Evolutionary conservation across 2,113 vertebrate genomes (phyloP), one percentile per base, ranked within the genome.

Genomic region (Spilogale gracilis): DNA sequence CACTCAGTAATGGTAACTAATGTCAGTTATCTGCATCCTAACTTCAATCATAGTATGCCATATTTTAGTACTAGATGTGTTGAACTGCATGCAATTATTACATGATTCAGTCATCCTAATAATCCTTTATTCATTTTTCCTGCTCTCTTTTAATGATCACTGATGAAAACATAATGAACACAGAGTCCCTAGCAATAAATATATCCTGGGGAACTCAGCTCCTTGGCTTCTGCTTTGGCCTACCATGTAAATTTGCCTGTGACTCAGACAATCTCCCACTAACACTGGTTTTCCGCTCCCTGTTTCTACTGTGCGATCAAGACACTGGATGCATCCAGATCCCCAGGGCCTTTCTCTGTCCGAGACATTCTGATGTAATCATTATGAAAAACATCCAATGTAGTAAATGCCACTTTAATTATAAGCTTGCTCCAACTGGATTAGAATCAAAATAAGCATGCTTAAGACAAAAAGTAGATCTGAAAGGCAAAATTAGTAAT

Each of bases 361-460:
- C 17, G 48, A 94, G 48, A 96, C 89, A 87, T 83, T 94, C 50
- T 32, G 21, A 73, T 92, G 73, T 96, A 94, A 97, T 98, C 95
- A 95, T 87, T 83, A 82, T 94, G 74, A 95, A 94, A 94, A 91
- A 89, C 3, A 61, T 50, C 71, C 67, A 93, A 43, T 2, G 9
- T 60, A 83, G 86, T 96, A 97, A 97, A 97, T 95, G 67, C 95
- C 96, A 96, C 92, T 97, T 97, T 98, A 97, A 97, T 97, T 96
- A 96, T 88, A 96, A 96, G 76, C 83, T 97, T 98, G 56, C 83
- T 94, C 83, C 94, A 67, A 78, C 82, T 84, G 92, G 95, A 97
- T 96, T 96, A 97, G 79, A 97, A 86, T 97, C 54, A 97, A 96
- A 98, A 97, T 95, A 96, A 97, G 92, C 90, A 92, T 56, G 69